phyloP scores from a whole-genome alignment of 2,888 invertebrate genomes.

The Miltochrista miniata region DNA sequence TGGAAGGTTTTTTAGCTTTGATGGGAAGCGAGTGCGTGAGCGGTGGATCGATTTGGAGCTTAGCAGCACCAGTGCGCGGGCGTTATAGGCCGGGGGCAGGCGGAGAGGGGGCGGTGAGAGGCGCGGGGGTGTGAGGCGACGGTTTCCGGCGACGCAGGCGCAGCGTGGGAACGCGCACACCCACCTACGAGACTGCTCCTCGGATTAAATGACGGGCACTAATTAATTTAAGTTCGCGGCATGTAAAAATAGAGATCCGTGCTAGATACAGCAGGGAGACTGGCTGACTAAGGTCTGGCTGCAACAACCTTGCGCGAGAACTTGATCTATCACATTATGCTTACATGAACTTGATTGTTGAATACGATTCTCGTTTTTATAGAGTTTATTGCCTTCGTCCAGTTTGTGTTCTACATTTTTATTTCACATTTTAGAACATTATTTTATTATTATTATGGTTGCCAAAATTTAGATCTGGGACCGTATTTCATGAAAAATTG shows the following conservation, averaged over 20 bases:
- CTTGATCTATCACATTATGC: constrained; percentile 28
- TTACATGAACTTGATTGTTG: no score
- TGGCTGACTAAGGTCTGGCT: constrained; percentile 26
- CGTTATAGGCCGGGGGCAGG: constrained; percentile 48
- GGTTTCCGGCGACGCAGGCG: constrained; percentile 76
- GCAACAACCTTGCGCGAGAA: constrained; percentile 20
- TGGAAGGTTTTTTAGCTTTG: constrained; percentile 54
- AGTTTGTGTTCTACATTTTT: constrained; percentile 21
- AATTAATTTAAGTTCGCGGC: constrained; percentile 75
- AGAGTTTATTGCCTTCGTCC: constrained; percentile 14
- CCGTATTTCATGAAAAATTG: no score
- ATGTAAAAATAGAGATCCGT: constrained; percentile 61
- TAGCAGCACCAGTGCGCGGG: constrained; percentile 56
- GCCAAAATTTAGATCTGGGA: no score
- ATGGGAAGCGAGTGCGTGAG: constrained; percentile 73
- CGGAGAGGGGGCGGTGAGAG: constrained; percentile 30
- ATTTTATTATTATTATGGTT: no score
- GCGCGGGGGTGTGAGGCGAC: constrained; percentile 46
- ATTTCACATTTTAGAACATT: constrained; percentile 9
- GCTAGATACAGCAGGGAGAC: constrained; percentile 41
- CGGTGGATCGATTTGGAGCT: constrained; percentile 70
- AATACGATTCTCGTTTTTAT: no score
- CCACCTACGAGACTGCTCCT: constrained; percentile 71
- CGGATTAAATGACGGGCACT: constrained; percentile 76
- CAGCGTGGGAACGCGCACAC: constrained; percentile 79